Evolutionary conservation across 1,140 invertebrate genomes (phyloP).

Genomic region (Anagrus nilaparvatae): DNA sequence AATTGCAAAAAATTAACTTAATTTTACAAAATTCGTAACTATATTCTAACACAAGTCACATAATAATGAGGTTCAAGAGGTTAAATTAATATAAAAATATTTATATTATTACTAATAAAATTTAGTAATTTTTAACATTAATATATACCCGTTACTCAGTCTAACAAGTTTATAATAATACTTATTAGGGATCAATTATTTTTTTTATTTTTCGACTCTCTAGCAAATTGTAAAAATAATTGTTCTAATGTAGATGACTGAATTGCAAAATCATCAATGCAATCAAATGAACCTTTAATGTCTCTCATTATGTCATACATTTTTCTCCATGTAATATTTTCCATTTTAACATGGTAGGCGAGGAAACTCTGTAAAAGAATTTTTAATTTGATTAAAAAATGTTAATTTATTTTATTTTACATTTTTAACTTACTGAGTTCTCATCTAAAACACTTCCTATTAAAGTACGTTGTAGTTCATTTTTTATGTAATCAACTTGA

Average conservation of each 20-base stretch:
- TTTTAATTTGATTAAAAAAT: constrained; percentile 4
- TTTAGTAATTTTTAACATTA: too few relatives aligned
- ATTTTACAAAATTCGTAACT: too few relatives aligned
- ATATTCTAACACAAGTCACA: too few relatives aligned
- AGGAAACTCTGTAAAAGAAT: constrained; percentile 28
- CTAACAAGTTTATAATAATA: too few relatives aligned
- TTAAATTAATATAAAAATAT: too few relatives aligned
- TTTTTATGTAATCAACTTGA: constrained; percentile 28
- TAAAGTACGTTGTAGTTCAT: constrained; percentile 22
- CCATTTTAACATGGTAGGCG: constrained; percentile 34
- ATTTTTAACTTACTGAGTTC: constrained; percentile 26
- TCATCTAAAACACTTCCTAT: too few relatives aligned
- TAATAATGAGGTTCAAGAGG: too few relatives aligned
- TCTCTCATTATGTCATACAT: constrained; percentile 35
- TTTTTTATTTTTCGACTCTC: constrained; percentile 14
- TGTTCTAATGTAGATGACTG: constrained; percentile 38
- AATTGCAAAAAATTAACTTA: too few relatives aligned
- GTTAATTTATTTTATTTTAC: background rate
- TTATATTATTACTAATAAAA: too few relatives aligned
- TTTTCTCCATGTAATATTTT: constrained; percentile 31
- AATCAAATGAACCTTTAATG: constrained; percentile 28
- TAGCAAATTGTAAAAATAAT: constrained; percentile 38
- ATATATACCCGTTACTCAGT: too few relatives aligned
- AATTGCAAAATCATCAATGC: constrained; percentile 37
- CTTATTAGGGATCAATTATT: background rate